Conservation (phyloP, 2,797 vertebrate species). For the Rousettus madagascariensis region DNA sequence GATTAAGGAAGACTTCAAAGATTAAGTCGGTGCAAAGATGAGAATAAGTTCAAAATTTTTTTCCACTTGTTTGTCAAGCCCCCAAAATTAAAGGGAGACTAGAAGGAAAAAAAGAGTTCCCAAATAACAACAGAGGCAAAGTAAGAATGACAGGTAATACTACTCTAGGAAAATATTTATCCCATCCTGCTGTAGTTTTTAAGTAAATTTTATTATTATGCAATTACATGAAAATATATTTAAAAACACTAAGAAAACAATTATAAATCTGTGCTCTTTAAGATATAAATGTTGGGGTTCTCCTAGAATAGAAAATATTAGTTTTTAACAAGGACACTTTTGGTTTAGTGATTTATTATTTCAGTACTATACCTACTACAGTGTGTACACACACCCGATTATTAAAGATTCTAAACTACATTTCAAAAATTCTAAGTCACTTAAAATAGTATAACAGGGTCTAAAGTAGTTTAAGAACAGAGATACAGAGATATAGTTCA, state of each 20-base stretch:
- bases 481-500: not conserved
- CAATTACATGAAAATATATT: conserved; percentile 35
- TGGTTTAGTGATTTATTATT: not conserved
- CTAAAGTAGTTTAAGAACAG: not conserved
- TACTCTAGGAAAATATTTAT: conserved; percentile 20
- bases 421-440: conserved; percentile 8
- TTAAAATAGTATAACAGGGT: not conserved
- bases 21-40: not conserved
- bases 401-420: not conserved
- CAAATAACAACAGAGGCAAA: conserved; percentile 1
- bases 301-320: not conserved
- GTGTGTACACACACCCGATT: not conserved
- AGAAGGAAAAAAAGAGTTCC: not conserved
- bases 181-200: not conserved
- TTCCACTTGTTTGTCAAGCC: not conserved
- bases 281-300: not conserved
- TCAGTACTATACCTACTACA: not conserved
- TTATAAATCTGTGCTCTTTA: not conserved
- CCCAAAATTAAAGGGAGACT: not conserved
- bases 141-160: not conserved
- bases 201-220: conserved; percentile 28
- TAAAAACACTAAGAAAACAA: conserved; percentile 34
- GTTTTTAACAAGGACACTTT: not conserved
- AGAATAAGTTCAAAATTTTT: conserved; percentile 21
- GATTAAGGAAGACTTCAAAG: not conserved